Percentiles rank a stretch among this genome's conserved stretches.
These are phyloP conservation scores for Ormyrus pomaceus DNA, from an alignment of 2,888 invertebrate species.

Conservation along the genomic window DNA sequence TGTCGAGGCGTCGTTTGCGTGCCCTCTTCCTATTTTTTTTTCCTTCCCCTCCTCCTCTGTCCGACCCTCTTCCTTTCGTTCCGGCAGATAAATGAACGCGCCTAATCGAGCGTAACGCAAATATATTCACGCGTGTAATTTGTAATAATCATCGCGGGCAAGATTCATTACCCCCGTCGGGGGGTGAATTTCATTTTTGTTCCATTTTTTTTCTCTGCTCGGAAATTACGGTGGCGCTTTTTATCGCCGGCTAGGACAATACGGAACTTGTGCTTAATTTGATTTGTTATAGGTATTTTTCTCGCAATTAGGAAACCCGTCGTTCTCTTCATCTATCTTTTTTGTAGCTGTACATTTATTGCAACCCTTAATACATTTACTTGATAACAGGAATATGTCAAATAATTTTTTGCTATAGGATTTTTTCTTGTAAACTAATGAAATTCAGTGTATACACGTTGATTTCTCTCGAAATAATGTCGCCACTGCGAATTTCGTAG, in stretches of 20 bases:
- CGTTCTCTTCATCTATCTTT: too few relatives aligned
- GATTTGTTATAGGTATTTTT: neutral
- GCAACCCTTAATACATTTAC: too few relatives aligned
- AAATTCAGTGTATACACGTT: too few relatives aligned
- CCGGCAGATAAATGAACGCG: slow-evolving; percentile 38
- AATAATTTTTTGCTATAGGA: too few relatives aligned
- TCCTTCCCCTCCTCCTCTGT: neutral
- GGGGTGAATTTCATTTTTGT: slow-evolving; percentile 15
- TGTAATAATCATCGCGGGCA: slow-evolving; percentile 42
- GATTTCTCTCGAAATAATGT: too few relatives aligned
- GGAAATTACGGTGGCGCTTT: neutral
- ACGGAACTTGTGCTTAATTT: neutral
- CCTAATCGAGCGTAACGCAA: slow-evolving; percentile 50
- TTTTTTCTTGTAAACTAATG: too few relatives aligned
- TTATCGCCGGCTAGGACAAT: neutral
- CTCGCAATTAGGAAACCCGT: too few relatives aligned
- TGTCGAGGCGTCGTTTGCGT: slow-evolving; percentile 28
- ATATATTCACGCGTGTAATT: slow-evolving; percentile 49
- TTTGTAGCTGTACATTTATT: too few relatives aligned
- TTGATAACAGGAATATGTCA: too few relatives aligned
- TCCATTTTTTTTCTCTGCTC: neutral
- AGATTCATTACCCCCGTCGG: slow-evolving; percentile 29
- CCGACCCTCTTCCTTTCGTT: neutral
- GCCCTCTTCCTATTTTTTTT: neutral
- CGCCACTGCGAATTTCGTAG: too few relatives aligned